Conservation (phyloP, 2,113 vertebrate species). For the Pluvialis apricaria region DNA sequence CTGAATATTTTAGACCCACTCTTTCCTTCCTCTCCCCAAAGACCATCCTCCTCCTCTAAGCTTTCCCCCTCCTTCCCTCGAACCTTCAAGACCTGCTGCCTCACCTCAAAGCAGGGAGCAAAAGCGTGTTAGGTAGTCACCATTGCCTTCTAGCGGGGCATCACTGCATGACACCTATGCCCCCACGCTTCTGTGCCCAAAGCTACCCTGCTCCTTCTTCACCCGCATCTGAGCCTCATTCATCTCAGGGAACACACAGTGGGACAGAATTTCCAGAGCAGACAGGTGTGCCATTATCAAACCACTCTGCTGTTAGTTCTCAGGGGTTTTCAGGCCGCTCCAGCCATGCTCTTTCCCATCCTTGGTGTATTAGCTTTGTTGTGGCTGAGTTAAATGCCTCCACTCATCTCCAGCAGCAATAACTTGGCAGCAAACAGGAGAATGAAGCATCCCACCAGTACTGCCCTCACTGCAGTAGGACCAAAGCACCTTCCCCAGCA, state of each 20-base stretch:
- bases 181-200: rapidly evolving
- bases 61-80: background rate
- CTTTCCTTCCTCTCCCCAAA: background rate
- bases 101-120: background rate
- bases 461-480: background rate
- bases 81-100: background rate
- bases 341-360: background rate
- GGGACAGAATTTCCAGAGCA: background rate
- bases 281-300: background rate
- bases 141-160: background rate
- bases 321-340: background rate
- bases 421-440: background rate
- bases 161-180: background rate
- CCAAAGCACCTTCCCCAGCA: background rate
- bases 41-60: background rate
- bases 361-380: rapidly evolving
- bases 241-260: background rate
- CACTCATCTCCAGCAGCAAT: background rate
- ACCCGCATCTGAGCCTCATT: background rate
- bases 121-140: background rate
- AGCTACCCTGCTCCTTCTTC: background rate
- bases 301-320: background rate
- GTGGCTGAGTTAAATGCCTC: background rate
- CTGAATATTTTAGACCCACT: background rate
- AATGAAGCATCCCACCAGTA: background rate